Evolutionary conservation across 2,888 invertebrate species (phyloP).

Genomic region (Hedychridium roseum): DNA sequence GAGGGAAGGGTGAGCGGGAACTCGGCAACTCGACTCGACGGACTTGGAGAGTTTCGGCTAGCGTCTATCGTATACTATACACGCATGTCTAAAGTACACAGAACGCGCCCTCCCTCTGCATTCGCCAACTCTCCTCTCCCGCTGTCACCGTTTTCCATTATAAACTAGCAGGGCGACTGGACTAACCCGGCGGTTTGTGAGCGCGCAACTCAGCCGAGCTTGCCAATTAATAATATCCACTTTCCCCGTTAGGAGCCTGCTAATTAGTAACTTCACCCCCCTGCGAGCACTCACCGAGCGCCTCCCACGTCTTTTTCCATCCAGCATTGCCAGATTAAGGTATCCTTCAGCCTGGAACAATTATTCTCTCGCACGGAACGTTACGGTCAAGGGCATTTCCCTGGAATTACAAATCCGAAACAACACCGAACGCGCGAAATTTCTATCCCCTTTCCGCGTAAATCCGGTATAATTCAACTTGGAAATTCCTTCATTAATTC

Average conservation of each 20-base stretch:
- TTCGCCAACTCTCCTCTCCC: too few species aligned
- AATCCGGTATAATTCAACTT: too few species aligned
- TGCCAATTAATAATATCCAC: slow-evolving; percentile 48
- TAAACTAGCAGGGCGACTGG: slow-evolving; percentile 9
- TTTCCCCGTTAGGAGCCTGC: slow-evolving; percentile 32
- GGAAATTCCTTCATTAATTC: too few species aligned
- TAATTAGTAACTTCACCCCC: slow-evolving; percentile 37
- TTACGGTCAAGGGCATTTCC: too few species aligned
- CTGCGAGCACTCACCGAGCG: slow-evolving; percentile 11
- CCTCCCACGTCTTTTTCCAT: slow-evolving; percentile 1
- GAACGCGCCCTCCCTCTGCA: too few species aligned
- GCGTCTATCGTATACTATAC: slow-evolving; percentile 2
- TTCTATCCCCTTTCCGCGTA: too few species aligned
- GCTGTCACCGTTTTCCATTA: slow-evolving; percentile 19
- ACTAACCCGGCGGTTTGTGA: slow-evolving; percentile 20
- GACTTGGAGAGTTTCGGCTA: slow-evolving; percentile 16
- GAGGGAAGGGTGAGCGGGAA: slow-evolving; percentile 6
- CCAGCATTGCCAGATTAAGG: too few species aligned
- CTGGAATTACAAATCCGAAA: too few species aligned
- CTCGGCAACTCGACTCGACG: slow-evolving; percentile 1
- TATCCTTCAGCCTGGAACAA: too few species aligned
- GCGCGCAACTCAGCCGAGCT: slow-evolving; percentile 24
- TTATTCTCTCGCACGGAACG: too few species aligned
- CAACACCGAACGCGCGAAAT: too few species aligned
- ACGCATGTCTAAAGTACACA: too few species aligned